A percentile compares a stretch with the other conserved stretches of the same genome.
phyloP scores from a whole-genome alignment of 2,888 invertebrate species.

The Thereva nobilitata region DNA sequence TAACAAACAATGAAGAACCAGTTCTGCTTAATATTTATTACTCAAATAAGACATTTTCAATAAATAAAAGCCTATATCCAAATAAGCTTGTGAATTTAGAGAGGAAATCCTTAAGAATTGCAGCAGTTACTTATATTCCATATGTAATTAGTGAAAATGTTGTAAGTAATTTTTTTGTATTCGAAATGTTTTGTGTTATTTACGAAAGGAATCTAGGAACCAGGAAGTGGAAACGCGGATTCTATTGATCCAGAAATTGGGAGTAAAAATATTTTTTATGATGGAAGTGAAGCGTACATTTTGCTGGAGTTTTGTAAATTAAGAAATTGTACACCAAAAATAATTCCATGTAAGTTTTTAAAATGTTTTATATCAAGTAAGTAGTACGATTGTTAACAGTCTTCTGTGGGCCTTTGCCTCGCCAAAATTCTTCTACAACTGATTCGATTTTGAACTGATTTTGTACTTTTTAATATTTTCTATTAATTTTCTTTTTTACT shows the following conservation, averaged over 20 bases:
- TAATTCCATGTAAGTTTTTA: conserved; percentile 50
- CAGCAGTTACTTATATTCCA: conserved; percentile 55
- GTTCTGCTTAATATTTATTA: conserved; percentile 52
- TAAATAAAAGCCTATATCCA: conserved; percentile 47
- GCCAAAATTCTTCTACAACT: no score
- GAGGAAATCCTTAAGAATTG: conserved; percentile 51
- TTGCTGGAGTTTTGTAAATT: conserved; percentile 51
- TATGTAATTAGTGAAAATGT: conserved; percentile 55
- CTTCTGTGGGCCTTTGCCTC: no score
- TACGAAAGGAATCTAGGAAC: conserved; percentile 42
- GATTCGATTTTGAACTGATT: no score
- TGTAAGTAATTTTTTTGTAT: conserved; percentile 46
- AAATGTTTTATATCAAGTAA: background rate
- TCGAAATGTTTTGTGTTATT: background rate
- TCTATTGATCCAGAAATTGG: conserved; percentile 46
- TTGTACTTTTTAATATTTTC: no score
- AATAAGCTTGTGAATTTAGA: conserved; percentile 54
- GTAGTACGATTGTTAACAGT: background rate
- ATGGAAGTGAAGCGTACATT: conserved; percentile 52
- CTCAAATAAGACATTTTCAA: conserved; percentile 51
- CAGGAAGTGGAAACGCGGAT: conserved; percentile 51
- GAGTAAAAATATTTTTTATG: conserved; percentile 48
- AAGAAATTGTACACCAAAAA: conserved; percentile 51
- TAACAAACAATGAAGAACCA: conserved; percentile 52
- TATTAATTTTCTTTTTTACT: no score